These are phyloP conservation scores for Hirtodrosophila duncani DNA, from an alignment of 2,888 invertebrate genomes.

Conservation along the genomic window DNA sequence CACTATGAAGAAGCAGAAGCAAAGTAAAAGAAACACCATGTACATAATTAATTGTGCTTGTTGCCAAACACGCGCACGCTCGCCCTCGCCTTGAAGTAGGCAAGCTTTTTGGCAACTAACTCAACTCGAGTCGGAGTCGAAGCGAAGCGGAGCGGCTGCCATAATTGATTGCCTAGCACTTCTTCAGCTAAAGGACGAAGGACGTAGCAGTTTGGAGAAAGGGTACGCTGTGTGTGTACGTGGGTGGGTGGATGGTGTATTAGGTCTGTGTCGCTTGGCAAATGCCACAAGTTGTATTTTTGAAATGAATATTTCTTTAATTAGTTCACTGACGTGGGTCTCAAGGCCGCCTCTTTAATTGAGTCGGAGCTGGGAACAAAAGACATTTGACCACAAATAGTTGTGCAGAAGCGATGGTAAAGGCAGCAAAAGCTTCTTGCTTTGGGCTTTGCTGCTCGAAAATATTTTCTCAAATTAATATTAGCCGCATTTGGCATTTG, in stretches of 20 bases:
- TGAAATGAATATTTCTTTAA: conserved; percentile 61
- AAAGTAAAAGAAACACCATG: conserved; percentile 32
- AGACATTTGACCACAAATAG: conserved; percentile 64
- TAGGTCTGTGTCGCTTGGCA: conserved; percentile 14
- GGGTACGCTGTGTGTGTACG: conserved; percentile 3
- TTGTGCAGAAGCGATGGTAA: conserved; percentile 68
- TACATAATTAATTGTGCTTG: conserved; percentile 67
- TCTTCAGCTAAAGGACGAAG: conserved; percentile 32
- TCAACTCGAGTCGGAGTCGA: conserved; percentile 5
- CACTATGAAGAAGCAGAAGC: conserved; percentile 11
- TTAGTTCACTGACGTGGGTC: conserved; percentile 44
- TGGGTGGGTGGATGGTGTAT: neutral
- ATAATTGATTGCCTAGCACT: conserved; percentile 68
- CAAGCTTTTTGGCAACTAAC: conserved; percentile 39
- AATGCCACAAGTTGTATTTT: conserved; percentile 56
- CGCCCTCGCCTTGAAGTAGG: conserved; percentile 49
- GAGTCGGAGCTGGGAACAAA: conserved; percentile 38
- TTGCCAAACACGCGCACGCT: conserved; percentile 42
- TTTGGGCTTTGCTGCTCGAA: conserved; percentile 3
- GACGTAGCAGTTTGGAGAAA: conserved; percentile 23
- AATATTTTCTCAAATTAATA: conserved; percentile 73
- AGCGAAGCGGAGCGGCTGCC: conserved; percentile 49
- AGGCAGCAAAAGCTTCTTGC: conserved; percentile 39
- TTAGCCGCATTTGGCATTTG: conserved; percentile 72
- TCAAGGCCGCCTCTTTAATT: conserved; percentile 25